Evolutionary conservation across 2,113 vertebrate species (phyloP), one percentile per base, ranked within the genome.

Genomic region (Geococcyx californianus): DNA sequence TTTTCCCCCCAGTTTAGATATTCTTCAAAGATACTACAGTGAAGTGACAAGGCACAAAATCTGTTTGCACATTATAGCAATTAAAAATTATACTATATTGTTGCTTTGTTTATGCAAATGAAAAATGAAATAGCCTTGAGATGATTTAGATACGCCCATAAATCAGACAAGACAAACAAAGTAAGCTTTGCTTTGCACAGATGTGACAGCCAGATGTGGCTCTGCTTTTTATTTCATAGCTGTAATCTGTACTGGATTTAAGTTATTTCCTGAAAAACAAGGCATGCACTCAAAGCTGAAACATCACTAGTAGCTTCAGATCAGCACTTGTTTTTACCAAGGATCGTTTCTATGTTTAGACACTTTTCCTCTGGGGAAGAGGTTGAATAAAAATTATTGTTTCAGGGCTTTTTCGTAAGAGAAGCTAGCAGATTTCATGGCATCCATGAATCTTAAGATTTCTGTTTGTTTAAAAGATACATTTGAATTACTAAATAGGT

Each of bases 141-240:
- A 94, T 93, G 6, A 94, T 91, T 93, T 96, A 93, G 52, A 81
- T 67, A 63, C 28, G 86, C 10, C 34, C 67, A 72, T 93, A 94
- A 95, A 90, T 96, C 75, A 96, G 72, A 83, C 51, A 94, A 80
- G 47, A 45, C 55, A 91, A 94, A 80, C 62, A 93, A 95, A 96
- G 87, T 94, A 84, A 69, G 28, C 38, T 88, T 90, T 75, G 25
- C 82, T 90, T 90, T 86, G 42, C 90, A 77, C 75, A 91, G 93
- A 93, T 95, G 60, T 94, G 91, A 95, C 91, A 94, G 73, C 91
- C 96, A 95, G 96, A 97, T 97, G 95, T 92, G 56, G 63, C 31
- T 96, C 94, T 96, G 92, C 79, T 95, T 97, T 96, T 94, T 97
- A 95, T 97, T 97, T 96, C 90, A 72, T 90, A 86, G 79, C 56